These are phyloP conservation scores for Trichopria drosophilae DNA, from an alignment of 2,888 invertebrate species.

Conservation along the genomic window DNA sequence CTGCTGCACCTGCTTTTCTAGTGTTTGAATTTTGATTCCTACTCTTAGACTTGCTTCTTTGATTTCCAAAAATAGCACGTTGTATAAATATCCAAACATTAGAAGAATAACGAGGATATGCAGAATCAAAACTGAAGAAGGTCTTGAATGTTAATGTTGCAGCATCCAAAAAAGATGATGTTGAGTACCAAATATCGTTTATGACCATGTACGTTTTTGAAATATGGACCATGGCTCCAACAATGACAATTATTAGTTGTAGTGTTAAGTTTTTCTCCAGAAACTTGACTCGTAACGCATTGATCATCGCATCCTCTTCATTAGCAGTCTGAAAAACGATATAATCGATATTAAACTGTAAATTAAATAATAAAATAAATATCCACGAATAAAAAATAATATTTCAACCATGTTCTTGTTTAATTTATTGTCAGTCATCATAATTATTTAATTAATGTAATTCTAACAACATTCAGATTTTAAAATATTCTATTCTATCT, in stretches of 20 bases:
- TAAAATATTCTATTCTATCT: no score
- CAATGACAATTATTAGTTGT: background rate
- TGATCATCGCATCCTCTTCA: slow-evolving; percentile 4
- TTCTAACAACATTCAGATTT: no score
- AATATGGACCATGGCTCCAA: slow-evolving; percentile 5
- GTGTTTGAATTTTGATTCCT: no score
- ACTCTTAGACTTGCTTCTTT: no score
- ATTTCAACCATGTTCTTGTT: no score
- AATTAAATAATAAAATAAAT: no score
- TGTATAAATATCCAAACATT: slow-evolving; percentile 9
- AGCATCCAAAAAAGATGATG: slow-evolving; percentile 5
- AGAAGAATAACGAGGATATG: background rate
- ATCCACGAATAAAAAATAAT: no score
- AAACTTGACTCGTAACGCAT: background rate
- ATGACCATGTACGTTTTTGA: slow-evolving; percentile 1
- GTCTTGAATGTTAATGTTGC: slow-evolving; percentile 1
- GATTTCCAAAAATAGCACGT: background rate
- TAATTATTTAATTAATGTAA: no score
- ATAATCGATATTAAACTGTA: no score
- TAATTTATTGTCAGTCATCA: no score
- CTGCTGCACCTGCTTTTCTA: no score
- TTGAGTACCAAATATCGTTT: slow-evolving; percentile 5
- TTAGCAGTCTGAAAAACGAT: background rate
- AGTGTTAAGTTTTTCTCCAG: slow-evolving; percentile 1
- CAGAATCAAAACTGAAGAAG: slow-evolving; percentile 3